phyloP scores from a whole-genome alignment of 2,113 vertebrate genomes.

The Pogona vitticeps region DNA sequence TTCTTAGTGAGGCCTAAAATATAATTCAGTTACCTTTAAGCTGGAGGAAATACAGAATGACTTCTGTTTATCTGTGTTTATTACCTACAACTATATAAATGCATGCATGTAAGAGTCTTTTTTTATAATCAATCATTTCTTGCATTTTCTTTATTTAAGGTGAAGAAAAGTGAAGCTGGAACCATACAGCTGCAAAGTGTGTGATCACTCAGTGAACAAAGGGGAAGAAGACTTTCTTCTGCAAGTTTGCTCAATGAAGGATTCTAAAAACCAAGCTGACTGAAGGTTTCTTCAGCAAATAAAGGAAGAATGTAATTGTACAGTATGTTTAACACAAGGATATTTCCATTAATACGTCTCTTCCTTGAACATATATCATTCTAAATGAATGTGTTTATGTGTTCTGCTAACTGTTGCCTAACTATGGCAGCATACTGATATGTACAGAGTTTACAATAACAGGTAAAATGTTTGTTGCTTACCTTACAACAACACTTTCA shows the following conservation, averaged over 20 bases:
- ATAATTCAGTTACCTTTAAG: too few species aligned
- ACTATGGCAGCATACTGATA: neutral
- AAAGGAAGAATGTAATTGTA: neutral
- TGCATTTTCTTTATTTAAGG: too few species aligned
- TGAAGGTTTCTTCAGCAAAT: too few species aligned
- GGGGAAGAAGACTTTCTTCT: neutral
- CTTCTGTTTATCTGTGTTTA: too few species aligned
- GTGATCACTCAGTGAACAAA: neutral
- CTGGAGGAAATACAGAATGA: too few species aligned
- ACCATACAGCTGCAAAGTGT: neutral
- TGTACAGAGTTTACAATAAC: neutral
- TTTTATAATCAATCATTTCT: too few species aligned
- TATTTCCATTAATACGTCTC: neutral
- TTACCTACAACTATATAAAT: too few species aligned
- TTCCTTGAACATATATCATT: neutral
- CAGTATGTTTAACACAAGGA: neutral
- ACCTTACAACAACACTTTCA: constrained; percentile 42
- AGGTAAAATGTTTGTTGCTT: constrained; percentile 22
- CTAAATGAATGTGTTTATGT: neutral
- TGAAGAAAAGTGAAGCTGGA: too few species aligned
- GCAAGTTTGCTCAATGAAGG: neutral
- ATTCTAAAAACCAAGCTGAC: neutral
- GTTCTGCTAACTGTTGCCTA: neutral
- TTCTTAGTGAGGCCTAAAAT: too few species aligned
- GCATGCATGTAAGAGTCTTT: too few species aligned